Evolutionary conservation across 1,140 invertebrate genomes (phyloP).

Genomic region (Aethina tumida): DNA sequence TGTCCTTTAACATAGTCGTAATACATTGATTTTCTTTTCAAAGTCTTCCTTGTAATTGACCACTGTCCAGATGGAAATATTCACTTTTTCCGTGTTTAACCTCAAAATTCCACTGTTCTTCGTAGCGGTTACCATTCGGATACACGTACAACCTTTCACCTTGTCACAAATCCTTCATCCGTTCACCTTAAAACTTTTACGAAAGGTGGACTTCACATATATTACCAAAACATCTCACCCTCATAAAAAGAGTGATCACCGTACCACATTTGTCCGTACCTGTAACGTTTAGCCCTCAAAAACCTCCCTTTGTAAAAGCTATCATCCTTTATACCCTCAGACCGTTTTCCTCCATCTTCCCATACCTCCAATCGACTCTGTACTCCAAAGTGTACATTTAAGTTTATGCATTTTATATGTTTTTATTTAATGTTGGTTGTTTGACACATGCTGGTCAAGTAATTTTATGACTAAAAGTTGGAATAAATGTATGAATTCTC

Average conservation of each 20-base stretch:
- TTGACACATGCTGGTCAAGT: too few relatives aligned
- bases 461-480: too few relatives aligned
- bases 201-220: constrained; percentile 33
- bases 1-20: constrained; percentile 42
- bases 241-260: constrained; percentile 43
- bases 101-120: constrained; percentile 46
- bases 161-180: constrained; percentile 35
- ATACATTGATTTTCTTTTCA: constrained; percentile 43
- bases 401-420: too few relatives aligned
- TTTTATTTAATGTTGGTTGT: too few relatives aligned
- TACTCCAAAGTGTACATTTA: constrained; percentile 38
- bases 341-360: constrained; percentile 44
- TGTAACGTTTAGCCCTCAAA: constrained; percentile 44
- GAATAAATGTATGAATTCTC: too few relatives aligned
- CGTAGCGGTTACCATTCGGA: constrained; percentile 48
- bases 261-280: constrained; percentile 54
- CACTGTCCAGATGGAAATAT: constrained; percentile 49
- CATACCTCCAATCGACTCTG: constrained; percentile 41
- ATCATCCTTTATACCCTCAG: constrained; percentile 44
- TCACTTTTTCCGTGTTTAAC: constrained; percentile 46
- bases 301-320: constrained; percentile 53
- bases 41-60: constrained; percentile 48
- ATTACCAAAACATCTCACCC: constrained; percentile 32
- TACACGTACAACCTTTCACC: constrained; percentile 27
- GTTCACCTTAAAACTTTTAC: constrained; percentile 29